Percentiles rank a stretch among this genome's conserved stretches.
Conservation (phyloP, 2,888 invertebrate genomes). For the Drosophila lacicola region DNA sequence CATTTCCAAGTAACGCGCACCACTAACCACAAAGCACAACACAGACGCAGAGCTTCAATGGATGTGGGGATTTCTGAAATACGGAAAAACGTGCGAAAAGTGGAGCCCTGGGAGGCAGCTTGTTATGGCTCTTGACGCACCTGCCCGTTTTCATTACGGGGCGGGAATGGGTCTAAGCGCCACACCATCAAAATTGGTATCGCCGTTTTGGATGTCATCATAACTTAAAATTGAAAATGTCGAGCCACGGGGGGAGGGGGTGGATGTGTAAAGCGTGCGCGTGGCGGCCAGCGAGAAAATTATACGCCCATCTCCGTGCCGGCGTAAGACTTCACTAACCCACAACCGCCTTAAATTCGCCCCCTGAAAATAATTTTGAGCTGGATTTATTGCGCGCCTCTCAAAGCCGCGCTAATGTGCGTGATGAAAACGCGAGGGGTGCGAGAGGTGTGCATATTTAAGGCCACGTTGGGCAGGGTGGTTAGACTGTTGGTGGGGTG, state of each 20-base stretch:
- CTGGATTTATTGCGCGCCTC: conserved; percentile 67
- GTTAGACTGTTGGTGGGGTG: neutral
- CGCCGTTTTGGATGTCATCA: conserved; percentile 61
- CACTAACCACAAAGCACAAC: conserved; percentile 2
- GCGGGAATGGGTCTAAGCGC: neutral
- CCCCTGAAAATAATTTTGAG: conserved; percentile 64
- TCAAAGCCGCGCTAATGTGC: conserved; percentile 70
- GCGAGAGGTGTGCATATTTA: neutral
- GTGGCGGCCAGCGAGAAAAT: conserved; percentile 52
- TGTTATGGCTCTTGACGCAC: conserved; percentile 42
- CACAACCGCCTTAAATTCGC: neutral
- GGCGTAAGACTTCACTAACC: conserved; percentile 6
- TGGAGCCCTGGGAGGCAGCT: conserved; percentile 3
- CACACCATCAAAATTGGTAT: conserved; percentile 51
- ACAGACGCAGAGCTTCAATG: neutral
- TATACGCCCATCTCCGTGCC: conserved; percentile 52
- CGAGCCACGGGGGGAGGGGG: conserved; percentile 8
- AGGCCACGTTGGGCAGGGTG: neutral
- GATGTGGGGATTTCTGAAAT: neutral
- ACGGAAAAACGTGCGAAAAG: conserved; percentile 11
- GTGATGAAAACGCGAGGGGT: conserved; percentile 51
- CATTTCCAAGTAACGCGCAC: conserved; percentile 5
- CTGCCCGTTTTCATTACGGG: conserved; percentile 69
- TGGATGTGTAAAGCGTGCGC: neutral
- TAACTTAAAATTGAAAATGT: conserved; percentile 73